Evolutionary conservation across 2,797 vertebrate species (phyloP).

Genomic region (Liasis olivaceus): DNA sequence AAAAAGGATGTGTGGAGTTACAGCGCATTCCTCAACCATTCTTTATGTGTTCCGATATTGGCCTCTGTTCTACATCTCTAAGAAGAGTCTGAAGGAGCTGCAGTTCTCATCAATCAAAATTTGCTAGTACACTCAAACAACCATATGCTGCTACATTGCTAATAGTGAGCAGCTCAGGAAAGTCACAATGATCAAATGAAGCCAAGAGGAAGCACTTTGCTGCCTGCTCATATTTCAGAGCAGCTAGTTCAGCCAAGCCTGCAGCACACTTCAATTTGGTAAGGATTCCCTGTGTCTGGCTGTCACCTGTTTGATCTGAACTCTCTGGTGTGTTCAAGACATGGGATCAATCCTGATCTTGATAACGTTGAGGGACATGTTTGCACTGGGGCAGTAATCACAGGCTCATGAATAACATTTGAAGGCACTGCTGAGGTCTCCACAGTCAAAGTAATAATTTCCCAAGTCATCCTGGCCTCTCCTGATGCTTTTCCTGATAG

Average conservation of each 20-base stretch:
- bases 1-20: no score
- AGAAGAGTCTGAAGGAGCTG: constrained; percentile 65
- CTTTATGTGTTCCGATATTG: no score
- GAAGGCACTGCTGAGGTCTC: constrained; percentile 96
- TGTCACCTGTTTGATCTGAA: constrained; percentile 88
- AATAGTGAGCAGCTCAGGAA: constrained; percentile 96
- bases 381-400: constrained; percentile 98
- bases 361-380: constrained; percentile 99
- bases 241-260: constrained; percentile 94
- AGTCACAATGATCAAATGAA: constrained; percentile 98
- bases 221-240: constrained; percentile 96
- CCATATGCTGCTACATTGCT: constrained; percentile 97
- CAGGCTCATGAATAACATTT: constrained; percentile 96
- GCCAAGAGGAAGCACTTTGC: constrained; percentile 97
- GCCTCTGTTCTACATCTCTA: no score
- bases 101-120: constrained; percentile 95
- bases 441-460: constrained; percentile 97
- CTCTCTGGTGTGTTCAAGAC: constrained; percentile 98
- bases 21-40: no score
- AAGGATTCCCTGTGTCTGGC: constrained; percentile 95
- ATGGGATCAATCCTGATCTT: constrained; percentile 99
- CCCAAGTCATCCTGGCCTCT: constrained; percentile 96
- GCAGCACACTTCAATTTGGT: constrained; percentile 98
- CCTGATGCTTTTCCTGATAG: constrained; percentile 98
- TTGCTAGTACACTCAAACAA: constrained; percentile 92